Evolutionary conservation across 2,113 vertebrate species (phyloP).

Genomic region (Nibea coibor): DNA sequence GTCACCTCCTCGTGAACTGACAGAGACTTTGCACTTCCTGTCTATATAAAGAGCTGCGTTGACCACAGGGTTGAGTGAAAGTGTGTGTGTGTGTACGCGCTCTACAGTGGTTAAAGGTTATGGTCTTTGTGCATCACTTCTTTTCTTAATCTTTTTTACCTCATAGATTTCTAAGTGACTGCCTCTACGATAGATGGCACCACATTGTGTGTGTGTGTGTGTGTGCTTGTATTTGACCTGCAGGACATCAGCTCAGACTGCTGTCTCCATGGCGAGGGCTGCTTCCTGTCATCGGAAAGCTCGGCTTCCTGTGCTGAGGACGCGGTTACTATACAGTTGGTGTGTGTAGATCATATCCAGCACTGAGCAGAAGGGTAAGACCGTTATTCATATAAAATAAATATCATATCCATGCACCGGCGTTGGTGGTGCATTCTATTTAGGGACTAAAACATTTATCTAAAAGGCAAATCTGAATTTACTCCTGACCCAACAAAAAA

Average conservation of each 20-base stretch:
- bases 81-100: constrained; percentile 23
- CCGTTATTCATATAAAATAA: background rate
- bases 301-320: constrained; percentile 68
- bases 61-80: constrained; percentile 18
- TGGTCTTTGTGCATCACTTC: constrained; percentile 38
- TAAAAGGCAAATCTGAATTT: background rate
- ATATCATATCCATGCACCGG: background rate
- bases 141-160: constrained; percentile 27
- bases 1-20: constrained; percentile 32
- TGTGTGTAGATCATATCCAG: constrained; percentile 9
- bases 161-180: constrained; percentile 21
- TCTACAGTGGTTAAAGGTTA: constrained; percentile 53
- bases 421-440: background rate
- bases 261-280: constrained; percentile 73
- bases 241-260: constrained; percentile 73
- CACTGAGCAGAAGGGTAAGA: background rate
- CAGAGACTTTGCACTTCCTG: constrained; percentile 29
- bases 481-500: background rate
- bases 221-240: constrained; percentile 64
- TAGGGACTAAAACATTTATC: background rate
- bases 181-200: constrained; percentile 42
- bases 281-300: constrained; percentile 77
- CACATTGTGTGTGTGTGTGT: constrained; percentile 45
- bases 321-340: constrained; percentile 3
- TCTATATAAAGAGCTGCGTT: constrained; percentile 58